Percentiles rank a stretch among this genome's conserved stretches.
Conservation (phyloP, 2,113 vertebrate genomes). For the Lampris megalopsis region DNA sequence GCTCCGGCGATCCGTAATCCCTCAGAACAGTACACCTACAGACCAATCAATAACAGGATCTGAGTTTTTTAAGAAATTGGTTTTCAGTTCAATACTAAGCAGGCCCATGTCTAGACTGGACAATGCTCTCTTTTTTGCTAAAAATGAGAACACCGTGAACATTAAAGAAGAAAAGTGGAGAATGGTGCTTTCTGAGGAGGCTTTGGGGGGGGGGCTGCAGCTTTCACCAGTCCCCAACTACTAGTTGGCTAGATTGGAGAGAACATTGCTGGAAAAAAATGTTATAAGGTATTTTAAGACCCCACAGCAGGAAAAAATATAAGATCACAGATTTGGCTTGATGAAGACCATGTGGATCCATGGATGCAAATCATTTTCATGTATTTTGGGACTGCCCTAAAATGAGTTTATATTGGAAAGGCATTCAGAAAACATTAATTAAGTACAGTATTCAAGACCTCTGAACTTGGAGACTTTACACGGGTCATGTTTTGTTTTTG, state of each 20-base stretch:
- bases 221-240: too few species aligned
- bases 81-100: background rate
- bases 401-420: background rate
- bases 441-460: too few species aligned
- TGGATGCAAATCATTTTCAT: background rate
- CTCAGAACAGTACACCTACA: background rate
- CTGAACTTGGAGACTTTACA: too few species aligned
- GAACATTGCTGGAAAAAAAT: too few species aligned
- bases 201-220: background rate
- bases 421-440: too few species aligned
- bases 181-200: background rate
- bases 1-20: too few species aligned
- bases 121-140: background rate
- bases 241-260: too few species aligned
- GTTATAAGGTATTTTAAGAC: background rate
- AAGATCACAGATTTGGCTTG: background rate
- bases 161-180: too few species aligned
- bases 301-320: background rate
- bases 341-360: conserved; percentile 1
- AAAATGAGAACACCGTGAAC: background rate
- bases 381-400: background rate
- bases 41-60: background rate
- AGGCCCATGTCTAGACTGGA: background rate
- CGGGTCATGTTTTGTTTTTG: too few species aligned
- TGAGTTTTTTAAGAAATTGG: background rate